phyloP scores from a whole-genome alignment of 2,888 invertebrate genomes.

The Phyllotreta cruciferae region DNA sequence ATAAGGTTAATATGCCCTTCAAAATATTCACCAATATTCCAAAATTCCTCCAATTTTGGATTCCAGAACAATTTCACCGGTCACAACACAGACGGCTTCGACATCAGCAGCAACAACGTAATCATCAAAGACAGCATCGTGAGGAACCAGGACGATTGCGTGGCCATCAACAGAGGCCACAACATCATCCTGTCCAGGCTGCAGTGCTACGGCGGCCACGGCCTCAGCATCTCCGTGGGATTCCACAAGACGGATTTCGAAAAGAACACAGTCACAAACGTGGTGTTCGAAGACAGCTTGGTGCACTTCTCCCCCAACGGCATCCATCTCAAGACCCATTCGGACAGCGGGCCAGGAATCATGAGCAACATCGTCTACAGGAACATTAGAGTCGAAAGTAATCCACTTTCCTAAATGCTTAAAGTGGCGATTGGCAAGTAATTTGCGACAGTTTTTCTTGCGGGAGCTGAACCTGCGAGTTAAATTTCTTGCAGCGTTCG shows the following conservation, averaged over 20 bases:
- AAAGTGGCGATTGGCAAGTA: too few relatives aligned
- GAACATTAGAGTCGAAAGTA: constrained; percentile 35
- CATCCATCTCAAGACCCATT: constrained; percentile 34
- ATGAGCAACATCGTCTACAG: constrained; percentile 28
- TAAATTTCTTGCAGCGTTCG: too few relatives aligned
- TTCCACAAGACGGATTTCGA: constrained; percentile 5
- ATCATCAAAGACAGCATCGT: constrained; percentile 13
- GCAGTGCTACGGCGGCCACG: constrained; percentile 36
- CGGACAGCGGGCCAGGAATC: constrained; percentile 28
- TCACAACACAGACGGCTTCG: constrained; percentile 26
- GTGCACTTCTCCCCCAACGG: constrained; percentile 30
- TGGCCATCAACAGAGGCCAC: constrained; percentile 19
- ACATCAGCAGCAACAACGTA: constrained; percentile 12
- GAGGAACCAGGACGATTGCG: constrained; percentile 26
- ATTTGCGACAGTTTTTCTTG: too few relatives aligned
- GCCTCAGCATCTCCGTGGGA: constrained; percentile 27
- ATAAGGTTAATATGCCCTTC: constrained; percentile 4
- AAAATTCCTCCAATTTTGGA: neutral
- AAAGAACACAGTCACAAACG: constrained; percentile 8
- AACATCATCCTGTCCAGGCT: constrained; percentile 28
- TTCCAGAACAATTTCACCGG: constrained; percentile 24
- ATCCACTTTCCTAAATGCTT: neutral
- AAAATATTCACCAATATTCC: neutral
- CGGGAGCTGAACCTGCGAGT: too few relatives aligned
- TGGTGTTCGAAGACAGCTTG: constrained; percentile 29